Conservation (phyloP, 2,888 invertebrate genomes). For the Caenorhabditis plicata region DNA sequence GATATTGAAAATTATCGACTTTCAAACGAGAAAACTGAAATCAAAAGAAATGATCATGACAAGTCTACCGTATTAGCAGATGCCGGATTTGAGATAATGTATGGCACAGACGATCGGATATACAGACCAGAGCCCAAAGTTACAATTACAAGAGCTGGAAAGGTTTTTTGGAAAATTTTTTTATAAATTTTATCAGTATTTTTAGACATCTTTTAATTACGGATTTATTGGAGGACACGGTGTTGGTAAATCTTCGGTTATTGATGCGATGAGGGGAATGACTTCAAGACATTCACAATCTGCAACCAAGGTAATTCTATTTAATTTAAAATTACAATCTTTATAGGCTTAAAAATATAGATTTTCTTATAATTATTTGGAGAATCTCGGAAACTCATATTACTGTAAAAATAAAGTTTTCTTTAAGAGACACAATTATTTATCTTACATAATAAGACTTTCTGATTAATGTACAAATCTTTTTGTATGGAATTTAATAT, state of each 20-base stretch:
- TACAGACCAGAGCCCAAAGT: conserved; percentile 43
- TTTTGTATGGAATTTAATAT: no score
- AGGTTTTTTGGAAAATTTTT: conserved; percentile 9
- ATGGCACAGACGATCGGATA: conserved; percentile 45
- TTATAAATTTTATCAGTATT: background rate
- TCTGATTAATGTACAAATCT: no score
- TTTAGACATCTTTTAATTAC: conserved; percentile 47
- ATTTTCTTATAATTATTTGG: no score
- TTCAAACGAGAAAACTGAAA: conserved; percentile 9
- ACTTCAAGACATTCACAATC: conserved; percentile 43
- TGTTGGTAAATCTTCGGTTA: conserved; percentile 45
- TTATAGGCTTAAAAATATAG: no score
- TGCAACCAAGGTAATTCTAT: conserved; percentile 41
- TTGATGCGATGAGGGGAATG: conserved; percentile 52
- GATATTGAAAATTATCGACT: background rate
- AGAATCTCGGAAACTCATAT: no score
- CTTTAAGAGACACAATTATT: no score
- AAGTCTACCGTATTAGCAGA: conserved; percentile 47
- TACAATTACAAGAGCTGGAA: conserved; percentile 40
- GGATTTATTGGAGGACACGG: conserved; percentile 45
- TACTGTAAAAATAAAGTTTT: no score
- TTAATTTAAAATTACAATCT: no score
- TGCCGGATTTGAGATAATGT: conserved; percentile 51
- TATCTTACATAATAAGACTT: no score
- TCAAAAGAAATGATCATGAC: background rate